A percentile compares a stretch with the other conserved stretches of the same genome.
These are phyloP conservation scores for Scaptomyza reducta DNA, from an alignment of 2,888 invertebrate genomes.

Conservation along the genomic window DNA sequence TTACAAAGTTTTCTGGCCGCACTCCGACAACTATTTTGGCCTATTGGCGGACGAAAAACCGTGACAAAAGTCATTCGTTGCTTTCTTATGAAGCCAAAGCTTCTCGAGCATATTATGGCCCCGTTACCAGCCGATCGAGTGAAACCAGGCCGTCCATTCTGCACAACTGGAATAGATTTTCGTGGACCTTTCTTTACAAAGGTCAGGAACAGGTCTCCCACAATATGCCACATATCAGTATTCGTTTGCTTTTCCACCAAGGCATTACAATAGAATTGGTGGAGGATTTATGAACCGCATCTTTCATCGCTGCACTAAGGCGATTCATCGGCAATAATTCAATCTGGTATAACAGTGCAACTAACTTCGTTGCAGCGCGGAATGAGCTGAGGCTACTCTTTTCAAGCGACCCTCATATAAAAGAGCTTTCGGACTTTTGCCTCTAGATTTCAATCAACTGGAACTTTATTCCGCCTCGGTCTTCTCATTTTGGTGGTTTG, in stretches of 20 bases:
- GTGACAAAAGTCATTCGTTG: not conserved
- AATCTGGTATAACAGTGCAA: no score
- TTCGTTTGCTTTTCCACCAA: not conserved
- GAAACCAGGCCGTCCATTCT: not conserved
- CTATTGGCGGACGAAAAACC: not conserved
- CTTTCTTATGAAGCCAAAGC: no score
- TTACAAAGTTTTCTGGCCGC: not conserved
- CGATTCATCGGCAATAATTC: not conserved
- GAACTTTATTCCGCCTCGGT: conserved; percentile 1
- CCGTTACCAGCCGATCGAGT: no score
- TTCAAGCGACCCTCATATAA: not conserved
- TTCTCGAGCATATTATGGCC: no score
- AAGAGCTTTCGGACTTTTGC: not conserved
- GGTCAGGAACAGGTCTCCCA: no score
- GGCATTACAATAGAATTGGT: not conserved
- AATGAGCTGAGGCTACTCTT: not conserved
- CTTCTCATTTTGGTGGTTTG: not conserved
- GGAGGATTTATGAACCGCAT: not conserved
- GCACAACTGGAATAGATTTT: not conserved
- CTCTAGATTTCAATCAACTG: not conserved
- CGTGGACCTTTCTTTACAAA: no score
- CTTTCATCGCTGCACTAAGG: not conserved
- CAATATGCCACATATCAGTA: no score
- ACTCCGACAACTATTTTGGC: not conserved
- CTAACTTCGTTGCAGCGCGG: no score